Evolutionary conservation across 2,797 vertebrate genomes (phyloP).

Genomic region (Pangasius sanitwongsei): DNA sequence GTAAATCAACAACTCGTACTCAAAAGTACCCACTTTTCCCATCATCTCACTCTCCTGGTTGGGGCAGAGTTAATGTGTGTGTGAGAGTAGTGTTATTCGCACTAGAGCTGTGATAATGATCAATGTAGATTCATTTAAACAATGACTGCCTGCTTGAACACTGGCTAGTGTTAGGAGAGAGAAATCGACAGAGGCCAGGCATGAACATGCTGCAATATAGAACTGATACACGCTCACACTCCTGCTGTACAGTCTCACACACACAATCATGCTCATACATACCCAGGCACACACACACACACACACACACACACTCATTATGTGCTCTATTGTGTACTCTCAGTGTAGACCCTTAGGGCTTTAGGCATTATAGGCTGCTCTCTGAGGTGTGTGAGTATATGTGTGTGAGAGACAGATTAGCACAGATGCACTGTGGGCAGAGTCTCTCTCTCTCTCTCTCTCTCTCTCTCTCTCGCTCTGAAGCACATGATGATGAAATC

Average conservation of each 20-base stretch:
- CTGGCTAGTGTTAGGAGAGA: not conserved
- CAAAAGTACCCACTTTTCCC: not conserved
- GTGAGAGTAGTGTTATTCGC: slow-evolving; percentile 21
- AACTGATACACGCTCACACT: slow-evolving; percentile 11
- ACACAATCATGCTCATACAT: not conserved
- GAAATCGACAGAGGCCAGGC: not conserved
- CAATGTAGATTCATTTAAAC: slow-evolving; percentile 43
- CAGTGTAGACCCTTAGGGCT: slow-evolving; percentile 37
- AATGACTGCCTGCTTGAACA: slow-evolving; percentile 32
- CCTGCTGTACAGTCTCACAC: not conserved
- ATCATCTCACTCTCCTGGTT: not conserved
- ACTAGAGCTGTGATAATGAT: slow-evolving; percentile 40
- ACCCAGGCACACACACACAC: not conserved
- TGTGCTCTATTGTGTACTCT: slow-evolving; percentile 43
- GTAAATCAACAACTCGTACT: not conserved
- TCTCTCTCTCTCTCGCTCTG: slow-evolving; percentile 20
- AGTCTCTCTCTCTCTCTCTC: slow-evolving; percentile 7
- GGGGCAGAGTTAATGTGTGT: not conserved
- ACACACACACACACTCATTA: slow-evolving; percentile 23
- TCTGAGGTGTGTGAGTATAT: slow-evolving; percentile 33
- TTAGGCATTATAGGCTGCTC: slow-evolving; percentile 42
- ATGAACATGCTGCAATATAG: slow-evolving; percentile 26
- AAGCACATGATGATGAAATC: slow-evolving; percentile 81
- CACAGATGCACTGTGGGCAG: slow-evolving; percentile 48
- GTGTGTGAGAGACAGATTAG: slow-evolving; percentile 48